Base-by-base conservation (phyloP, 2,888 invertebrate species). In the Dicyrtoma fusca region DNA sequence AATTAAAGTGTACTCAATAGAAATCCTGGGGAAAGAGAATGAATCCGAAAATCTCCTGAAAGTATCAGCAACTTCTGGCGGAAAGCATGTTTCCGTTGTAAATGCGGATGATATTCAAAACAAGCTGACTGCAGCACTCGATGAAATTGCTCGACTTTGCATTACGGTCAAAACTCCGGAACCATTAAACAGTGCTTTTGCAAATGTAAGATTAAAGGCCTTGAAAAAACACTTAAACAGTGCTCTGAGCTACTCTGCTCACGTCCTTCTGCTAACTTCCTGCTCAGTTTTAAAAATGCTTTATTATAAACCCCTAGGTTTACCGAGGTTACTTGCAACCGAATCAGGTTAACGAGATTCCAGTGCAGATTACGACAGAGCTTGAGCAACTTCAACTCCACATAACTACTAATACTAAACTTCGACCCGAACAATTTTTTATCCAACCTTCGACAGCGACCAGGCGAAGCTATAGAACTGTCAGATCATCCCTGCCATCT, bases 1-100 rank as follows among this genome's bases (percentile, higher is more conserved):
- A 11, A 75, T 75, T 21, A 71, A 73, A 61, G 21, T 78, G 8
- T 73, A 70, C 51, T 49, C 74, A 1, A 71, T 78, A 19, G 78
- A 78, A 57, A 62, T 78, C 0, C 65, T 62, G 6, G 65, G 63
- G n/a, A 19, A 42, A 45, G 45, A 21, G 2, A 17, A 34, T 21
- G 1, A 42, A 13, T 45, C 59, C 1, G 13, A 42, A 13, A 34
- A 57, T 57, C 21, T 68, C 5, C 3, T 45, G 10, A 25, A 57
- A 1, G n/a, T 68, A 8, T 23, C 68, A 0, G 1, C 6, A 8
- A 57, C 23, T 10, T 68, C 68, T n/a, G 44, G 44, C 17, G 68
- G 68, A 1, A 57, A 59, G 8, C 68, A 68, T 23, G 45, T 59
- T 23, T n/a, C 17, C n/a, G 45, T 57, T 45, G 1, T 23, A 11